These are phyloP conservation scores for Danio tinwini DNA, from an alignment of 2,797 vertebrate species.

Conservation along the genomic window DNA sequence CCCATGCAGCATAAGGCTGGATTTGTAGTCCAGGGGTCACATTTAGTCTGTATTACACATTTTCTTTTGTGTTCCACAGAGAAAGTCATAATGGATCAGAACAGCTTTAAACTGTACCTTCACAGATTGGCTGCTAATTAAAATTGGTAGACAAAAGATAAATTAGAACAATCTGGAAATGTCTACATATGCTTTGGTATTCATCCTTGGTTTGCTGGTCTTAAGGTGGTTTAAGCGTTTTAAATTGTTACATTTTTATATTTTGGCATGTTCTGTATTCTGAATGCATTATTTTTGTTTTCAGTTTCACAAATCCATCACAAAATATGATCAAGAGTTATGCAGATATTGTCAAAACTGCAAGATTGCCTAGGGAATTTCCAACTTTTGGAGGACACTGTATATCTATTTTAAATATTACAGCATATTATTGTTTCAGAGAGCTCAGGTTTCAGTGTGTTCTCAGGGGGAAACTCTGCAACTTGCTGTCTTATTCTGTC, in stretches of 20 bases:
- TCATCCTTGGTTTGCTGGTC: not conserved
- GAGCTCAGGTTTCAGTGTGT: not conserved
- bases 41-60: no score
- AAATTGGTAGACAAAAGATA: not conserved
- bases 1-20: no score
- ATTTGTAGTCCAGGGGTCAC: no score
- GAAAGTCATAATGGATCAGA: not conserved
- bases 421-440: conserved; percentile 12
- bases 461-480: conserved; percentile 7
- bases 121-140: not conserved
- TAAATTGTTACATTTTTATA: no score
- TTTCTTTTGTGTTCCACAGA: no score
- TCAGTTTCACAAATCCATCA: not conserved
- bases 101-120: no score
- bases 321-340: not conserved
- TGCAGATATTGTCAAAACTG: not conserved
- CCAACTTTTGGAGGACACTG: not conserved
- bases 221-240: not conserved
- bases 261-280: not conserved
- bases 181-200: not conserved
- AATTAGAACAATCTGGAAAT: not conserved
- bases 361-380: not conserved
- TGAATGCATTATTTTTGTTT: not conserved
- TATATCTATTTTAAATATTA: conserved; percentile 7
- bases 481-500: conserved; percentile 1